Evolutionary conservation across 2,888 invertebrate species (phyloP).

Genomic region (Petrophora chlorosata): DNA sequence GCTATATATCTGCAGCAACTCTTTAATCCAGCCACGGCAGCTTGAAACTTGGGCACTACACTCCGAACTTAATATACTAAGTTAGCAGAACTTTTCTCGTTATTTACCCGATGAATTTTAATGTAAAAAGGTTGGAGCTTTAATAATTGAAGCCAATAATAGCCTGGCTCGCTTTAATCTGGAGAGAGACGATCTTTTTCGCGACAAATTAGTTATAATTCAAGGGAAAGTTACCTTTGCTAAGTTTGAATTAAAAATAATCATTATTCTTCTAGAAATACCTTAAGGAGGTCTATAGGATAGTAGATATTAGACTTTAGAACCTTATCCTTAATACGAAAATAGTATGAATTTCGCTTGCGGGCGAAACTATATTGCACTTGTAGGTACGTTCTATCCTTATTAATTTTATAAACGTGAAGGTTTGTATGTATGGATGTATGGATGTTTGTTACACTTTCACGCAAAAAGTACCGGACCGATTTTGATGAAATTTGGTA

Average conservation of each 20-base stretch:
- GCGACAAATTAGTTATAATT: constrained; percentile 5
- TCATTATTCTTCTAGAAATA: no score
- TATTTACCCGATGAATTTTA: constrained; percentile 48
- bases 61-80: constrained; percentile 20
- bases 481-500: no score
- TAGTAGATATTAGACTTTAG: no score
- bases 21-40: not conserved
- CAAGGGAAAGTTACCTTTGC: not conserved
- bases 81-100: constrained; percentile 41
- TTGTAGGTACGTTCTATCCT: no score
- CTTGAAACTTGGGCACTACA: constrained; percentile 3
- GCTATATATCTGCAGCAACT: constrained; percentile 4
- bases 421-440: no score
- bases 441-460: no score
- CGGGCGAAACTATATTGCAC: no score
- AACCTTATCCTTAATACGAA: no score
- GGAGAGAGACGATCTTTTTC: constrained; percentile 3
- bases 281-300: no score
- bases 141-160: constrained; percentile 39
- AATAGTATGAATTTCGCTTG: no score
- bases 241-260: not conserved
- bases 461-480: no score
- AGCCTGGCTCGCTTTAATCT: constrained; percentile 21
- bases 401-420: no score
- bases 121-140: constrained; percentile 36